Base-by-base conservation (phyloP, 2,113 vertebrate genomes). In the Alexandromys fortis region DNA sequence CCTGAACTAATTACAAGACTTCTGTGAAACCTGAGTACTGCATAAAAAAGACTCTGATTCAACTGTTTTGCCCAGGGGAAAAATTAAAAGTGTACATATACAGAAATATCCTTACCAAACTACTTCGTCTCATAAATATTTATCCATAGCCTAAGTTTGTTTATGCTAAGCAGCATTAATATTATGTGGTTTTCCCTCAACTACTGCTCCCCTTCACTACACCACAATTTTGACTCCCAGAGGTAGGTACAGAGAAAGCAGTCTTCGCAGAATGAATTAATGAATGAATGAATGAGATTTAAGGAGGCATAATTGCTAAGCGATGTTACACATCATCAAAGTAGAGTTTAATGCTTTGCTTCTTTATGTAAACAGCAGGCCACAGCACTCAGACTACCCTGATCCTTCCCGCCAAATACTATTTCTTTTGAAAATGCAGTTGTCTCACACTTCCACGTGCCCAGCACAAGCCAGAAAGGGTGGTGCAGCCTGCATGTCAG, bases 101-200 rank as follows among this genome's bases (percentile, higher is more conserved):
- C 58, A 81, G 72, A 92, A 96, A 58, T 91, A 98, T 86, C 87
- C 89, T 73, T 90, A 93, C 47, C 61, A 97, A 96, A 97, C 96
- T 95, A 95, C 77, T 91, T 92, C 81, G 96, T 97, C 92, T 98
- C 97, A 98, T 98, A 98, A 98, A 97, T 97, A 95, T 96, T 96
- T 96, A 93, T 95, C 65, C 35, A 86, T 78, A 93, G 85, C 61
- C 58, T 86, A 96, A 94, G 63, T 93, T 92, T 94, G 90, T 92
- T 95, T 94, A 92, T 14, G 14, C 42, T 73, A 38, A 86, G 4
- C 1, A 9, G 11, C 42, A 94, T 68, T 76, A 91, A 7, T 95
- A 95, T 94, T 93, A 87, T 16, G 87, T 33, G 17, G 35, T 9
- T 96, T 93, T 92, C 72, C 58, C 16, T 76, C 47, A 58, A 49